These are phyloP conservation scores for Drosophila meridionalis DNA, from an alignment of 2,888 invertebrate species.

Conservation along the genomic window DNA sequence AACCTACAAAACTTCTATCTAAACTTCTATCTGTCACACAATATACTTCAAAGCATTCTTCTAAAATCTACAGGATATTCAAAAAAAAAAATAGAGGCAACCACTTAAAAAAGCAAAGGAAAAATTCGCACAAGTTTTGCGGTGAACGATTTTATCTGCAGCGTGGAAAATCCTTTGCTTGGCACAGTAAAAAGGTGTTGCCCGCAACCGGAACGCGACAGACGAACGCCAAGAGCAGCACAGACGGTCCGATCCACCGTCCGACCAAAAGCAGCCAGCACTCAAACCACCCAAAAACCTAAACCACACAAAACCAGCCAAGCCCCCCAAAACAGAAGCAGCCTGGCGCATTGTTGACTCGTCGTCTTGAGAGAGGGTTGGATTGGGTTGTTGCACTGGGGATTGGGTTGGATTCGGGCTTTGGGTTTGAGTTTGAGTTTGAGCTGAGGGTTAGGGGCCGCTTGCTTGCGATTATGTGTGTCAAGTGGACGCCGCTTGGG, in stretches of 20 bases:
- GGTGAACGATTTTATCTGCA: conserved; percentile 66
- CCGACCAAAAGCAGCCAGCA: conserved; percentile 9
- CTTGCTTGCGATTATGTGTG: conserved; percentile 57
- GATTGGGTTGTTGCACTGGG: neutral
- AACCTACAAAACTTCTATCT: no score
- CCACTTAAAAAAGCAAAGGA: conserved; percentile 17
- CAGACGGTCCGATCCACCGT: conserved; percentile 24
- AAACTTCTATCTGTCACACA: neutral
- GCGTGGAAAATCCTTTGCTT: conserved; percentile 59
- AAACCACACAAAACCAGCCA: conserved; percentile 9
- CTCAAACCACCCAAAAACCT: conserved; percentile 1
- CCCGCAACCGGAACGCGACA: conserved; percentile 66
- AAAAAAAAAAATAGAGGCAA: neutral
- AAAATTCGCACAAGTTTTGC: conserved; percentile 52
- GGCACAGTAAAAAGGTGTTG: conserved; percentile 64
- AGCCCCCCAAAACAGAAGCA: conserved; percentile 6
- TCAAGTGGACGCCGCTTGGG: conserved; percentile 67
- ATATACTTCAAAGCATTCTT: neutral
- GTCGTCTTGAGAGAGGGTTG: conserved; percentile 47
- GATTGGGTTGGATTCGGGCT: conserved; percentile 1
- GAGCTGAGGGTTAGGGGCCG: neutral
- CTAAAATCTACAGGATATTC: conserved; percentile 8
- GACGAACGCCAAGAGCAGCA: conserved; percentile 31
- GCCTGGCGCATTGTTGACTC: conserved; percentile 66
- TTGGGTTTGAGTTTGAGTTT: neutral